phyloP scores from a whole-genome alignment of 2,888 invertebrate species.

The Pheosia gnoma region DNA sequence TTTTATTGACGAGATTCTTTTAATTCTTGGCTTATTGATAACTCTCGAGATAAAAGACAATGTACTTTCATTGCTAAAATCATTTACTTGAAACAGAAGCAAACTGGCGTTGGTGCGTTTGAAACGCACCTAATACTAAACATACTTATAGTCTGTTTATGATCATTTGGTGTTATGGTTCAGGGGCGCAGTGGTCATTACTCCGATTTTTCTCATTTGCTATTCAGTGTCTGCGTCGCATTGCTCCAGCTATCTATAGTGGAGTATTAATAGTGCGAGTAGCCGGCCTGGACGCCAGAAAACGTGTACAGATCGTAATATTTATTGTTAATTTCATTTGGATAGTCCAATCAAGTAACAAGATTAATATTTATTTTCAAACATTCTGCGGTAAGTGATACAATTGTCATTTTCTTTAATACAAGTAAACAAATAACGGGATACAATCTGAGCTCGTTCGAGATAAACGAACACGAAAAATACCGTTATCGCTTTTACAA shows the following conservation, averaged over 20 bases:
- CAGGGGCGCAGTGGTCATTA: constrained; percentile 42
- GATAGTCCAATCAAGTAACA: neutral
- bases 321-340: constrained; percentile 20
- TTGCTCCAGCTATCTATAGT: constrained; percentile 65
- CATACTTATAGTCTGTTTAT: constrained; percentile 3
- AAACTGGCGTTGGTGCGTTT: neutral
- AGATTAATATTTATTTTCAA: neutral
- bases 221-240: constrained; percentile 64
- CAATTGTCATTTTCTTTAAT: neutral
- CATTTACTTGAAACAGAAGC: constrained; percentile 20
- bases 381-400: neutral
- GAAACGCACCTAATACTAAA: neutral
- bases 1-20: constrained; percentile 31
- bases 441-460: constrained; percentile 4
- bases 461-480: constrained; percentile 1
- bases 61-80: constrained; percentile 45
- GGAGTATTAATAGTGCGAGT: constrained; percentile 65
- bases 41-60: constrained; percentile 23
- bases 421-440: constrained; percentile 1
- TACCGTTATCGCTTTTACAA: constrained; percentile 1
- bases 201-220: constrained; percentile 74
- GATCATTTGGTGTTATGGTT: neutral
- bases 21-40: constrained; percentile 24
- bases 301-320: constrained; percentile 45
- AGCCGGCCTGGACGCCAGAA: constrained; percentile 52